These are phyloP conservation scores for Physella acuta DNA, from an alignment of 1,140 invertebrate species.

Conservation along the genomic window DNA sequence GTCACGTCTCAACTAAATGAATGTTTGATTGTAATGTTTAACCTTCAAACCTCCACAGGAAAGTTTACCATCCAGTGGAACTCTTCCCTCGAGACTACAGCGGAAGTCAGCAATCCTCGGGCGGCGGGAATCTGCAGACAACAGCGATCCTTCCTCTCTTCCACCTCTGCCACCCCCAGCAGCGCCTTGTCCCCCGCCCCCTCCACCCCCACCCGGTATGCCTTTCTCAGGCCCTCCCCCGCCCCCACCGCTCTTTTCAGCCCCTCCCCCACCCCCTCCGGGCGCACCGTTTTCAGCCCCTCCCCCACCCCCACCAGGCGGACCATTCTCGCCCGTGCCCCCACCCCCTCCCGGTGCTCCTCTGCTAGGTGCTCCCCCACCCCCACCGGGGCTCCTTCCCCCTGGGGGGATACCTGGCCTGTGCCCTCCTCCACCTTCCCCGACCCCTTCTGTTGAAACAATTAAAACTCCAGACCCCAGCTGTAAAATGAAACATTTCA, in stretches of 20 bases:
- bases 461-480: constrained; percentile 52
- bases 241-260: constrained; percentile 26
- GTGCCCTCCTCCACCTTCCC: constrained; percentile 26
- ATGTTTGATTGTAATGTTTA: background rate
- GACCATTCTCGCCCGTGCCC: constrained; percentile 25
- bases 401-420: background rate
- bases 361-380: constrained; percentile 18
- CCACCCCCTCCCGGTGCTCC: constrained; percentile 11
- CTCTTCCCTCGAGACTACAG: constrained; percentile 22
- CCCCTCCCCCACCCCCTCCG: constrained; percentile 13
- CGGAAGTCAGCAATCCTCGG: constrained; percentile 16
- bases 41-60: background rate
- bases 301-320: constrained; percentile 33
- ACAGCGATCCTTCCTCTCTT: background rate
- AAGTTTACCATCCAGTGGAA: background rate
- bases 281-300: constrained; percentile 23
- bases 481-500: constrained; percentile 54
- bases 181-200: constrained; percentile 40
- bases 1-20: too few relatives aligned
- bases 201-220: constrained; percentile 32
- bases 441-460: constrained; percentile 26
- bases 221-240: constrained; percentile 13
- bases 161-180: constrained; percentile 22
- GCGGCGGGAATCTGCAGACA: background rate
- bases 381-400: constrained; percentile 28